Conservation (phyloP, 2,888 invertebrate genomes). For the Drosophila prostipennis region DNA sequence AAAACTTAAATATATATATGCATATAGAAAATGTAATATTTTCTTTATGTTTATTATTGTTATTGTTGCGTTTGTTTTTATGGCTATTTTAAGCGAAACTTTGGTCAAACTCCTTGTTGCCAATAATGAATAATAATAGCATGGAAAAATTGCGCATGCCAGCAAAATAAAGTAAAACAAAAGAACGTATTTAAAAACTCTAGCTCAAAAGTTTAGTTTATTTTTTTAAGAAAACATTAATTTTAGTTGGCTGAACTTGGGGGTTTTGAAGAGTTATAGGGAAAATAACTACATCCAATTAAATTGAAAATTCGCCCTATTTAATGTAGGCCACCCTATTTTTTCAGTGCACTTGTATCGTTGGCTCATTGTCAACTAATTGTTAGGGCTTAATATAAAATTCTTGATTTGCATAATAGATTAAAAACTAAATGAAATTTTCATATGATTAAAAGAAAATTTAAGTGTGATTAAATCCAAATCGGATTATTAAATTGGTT, state of each 20-base stretch:
- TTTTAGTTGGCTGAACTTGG: background rate
- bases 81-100: conserved; percentile 24
- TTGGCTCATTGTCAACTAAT: conserved; percentile 1
- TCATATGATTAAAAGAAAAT: background rate
- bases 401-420: conserved; percentile 1
- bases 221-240: background rate
- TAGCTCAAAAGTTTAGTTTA: background rate
- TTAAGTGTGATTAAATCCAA: background rate
- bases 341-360: background rate
- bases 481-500: background rate
- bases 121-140: conserved; percentile 24
- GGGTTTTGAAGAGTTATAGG: too few relatives aligned
- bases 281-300: too few relatives aligned
- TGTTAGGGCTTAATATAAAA: background rate
- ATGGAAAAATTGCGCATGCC: conserved; percentile 3
- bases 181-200: background rate
- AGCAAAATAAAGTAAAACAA: background rate
- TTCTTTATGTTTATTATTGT: conserved; percentile 25
- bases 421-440: background rate
- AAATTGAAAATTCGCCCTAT: too few relatives aligned
- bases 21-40: conserved; percentile 25
- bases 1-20: conserved; percentile 8
- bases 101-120: conserved; percentile 9
- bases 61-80: conserved; percentile 20
- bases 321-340: too few relatives aligned